phyloP scores from a whole-genome alignment of 2,888 invertebrate species.

The Pseudoips prasinana region DNA sequence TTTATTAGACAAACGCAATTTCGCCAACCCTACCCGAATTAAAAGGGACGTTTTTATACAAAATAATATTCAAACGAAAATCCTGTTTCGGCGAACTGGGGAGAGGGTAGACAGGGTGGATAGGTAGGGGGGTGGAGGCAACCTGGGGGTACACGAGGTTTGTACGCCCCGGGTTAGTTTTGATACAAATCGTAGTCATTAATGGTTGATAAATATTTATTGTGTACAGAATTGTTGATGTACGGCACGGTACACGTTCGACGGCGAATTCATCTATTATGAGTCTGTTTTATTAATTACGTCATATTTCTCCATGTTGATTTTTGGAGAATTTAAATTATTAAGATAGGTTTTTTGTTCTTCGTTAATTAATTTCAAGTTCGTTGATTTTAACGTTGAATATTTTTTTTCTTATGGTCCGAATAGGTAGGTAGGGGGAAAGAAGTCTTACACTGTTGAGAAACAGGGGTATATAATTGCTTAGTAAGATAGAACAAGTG shows the following conservation, averaged over 20 bases:
- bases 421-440: too few species aligned
- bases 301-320: slow-evolving; percentile 5
- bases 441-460: too few species aligned
- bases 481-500: too few species aligned
- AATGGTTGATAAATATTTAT: slow-evolving; percentile 52
- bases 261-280: background rate
- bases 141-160: slow-evolving; percentile 4
- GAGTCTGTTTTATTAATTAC: slow-evolving; percentile 16
- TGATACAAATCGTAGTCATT: slow-evolving; percentile 51
- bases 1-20: slow-evolving; percentile 10
- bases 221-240: slow-evolving; percentile 40
- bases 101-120: slow-evolving; percentile 1
- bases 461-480: too few species aligned
- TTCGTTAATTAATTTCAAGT: too few species aligned
- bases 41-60: slow-evolving; percentile 35
- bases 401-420: too few species aligned
- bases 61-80: slow-evolving; percentile 38
- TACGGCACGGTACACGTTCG: slow-evolving; percentile 21
- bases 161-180: slow-evolving; percentile 29
- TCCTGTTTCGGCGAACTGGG: slow-evolving; percentile 23
- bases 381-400: too few species aligned
- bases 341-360: too few species aligned
- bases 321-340: too few species aligned
- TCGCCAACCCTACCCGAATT: slow-evolving; percentile 28
- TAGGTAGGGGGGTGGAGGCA: slow-evolving; percentile 4